Base-by-base conservation (phyloP, 2,888 invertebrate genomes). In the Oligia latruncula region DNA sequence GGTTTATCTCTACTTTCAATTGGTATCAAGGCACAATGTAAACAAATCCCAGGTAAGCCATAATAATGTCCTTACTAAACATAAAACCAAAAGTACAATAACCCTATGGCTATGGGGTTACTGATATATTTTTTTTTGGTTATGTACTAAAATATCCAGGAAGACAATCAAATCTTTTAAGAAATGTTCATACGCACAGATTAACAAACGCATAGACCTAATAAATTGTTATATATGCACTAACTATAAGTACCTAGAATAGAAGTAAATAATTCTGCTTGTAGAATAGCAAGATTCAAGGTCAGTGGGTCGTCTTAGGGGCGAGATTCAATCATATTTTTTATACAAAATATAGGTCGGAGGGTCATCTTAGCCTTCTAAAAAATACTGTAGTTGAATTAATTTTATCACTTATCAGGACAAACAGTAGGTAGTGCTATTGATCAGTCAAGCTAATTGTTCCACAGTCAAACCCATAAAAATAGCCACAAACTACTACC, bases 1-100 rank as follows among this genome's bases (percentile, higher is more conserved):
- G 94, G 96, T 35, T 83, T 96, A 72, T 93, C 95, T 35, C 90
- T 96, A 20, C 90, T 96, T 64, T 94, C 96, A 72, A 85, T 92
- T 40, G 93, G 95, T 71, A 88, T 96, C 40, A 93, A 90, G 85
- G 86, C 93, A 78, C 96, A 96, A 90, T 94, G 92, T 78, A 89
- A 90, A 68, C 93, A 92, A 84, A 83, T 91, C 71, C 90, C 89
- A 92, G 95, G 96, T 96, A 92, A 90, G 67, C 62, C n/a, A 4
- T 52, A 60, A 11, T 52, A 52, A 0, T 75, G 49, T 11, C 11
- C 20, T 58, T 46, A 52, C 1, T 17, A 64, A n/a, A 46, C 62
- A 20, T 60, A 29, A 20, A 49, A 46, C 20, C 8, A 11, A 40
- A n/a, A n/a, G 17, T 15, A 6, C 6, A 29, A 74, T 35, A 71